Base-by-base conservation (phyloP, 2,888 invertebrate species). In the Schizotus pectinicornis region DNA sequence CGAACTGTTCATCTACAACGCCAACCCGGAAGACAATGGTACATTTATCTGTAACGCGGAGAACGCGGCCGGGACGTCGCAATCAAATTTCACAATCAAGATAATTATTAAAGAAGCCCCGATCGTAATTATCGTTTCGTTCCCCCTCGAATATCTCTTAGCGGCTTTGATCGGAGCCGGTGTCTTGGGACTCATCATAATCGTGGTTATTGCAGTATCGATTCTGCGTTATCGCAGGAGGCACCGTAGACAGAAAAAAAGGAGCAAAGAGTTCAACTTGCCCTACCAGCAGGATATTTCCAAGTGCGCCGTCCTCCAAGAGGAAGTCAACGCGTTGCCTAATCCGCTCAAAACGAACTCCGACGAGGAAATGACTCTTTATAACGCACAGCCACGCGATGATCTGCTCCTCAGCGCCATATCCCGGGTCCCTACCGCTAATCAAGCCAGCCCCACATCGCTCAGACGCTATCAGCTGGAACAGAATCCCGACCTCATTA, bases 1-100 rank as follows among this genome's bases (percentile, higher is more conserved):
- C 72, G 91, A 92, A 78, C 83, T 93, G 55, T 88, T 89, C 72
- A 89, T 93, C 69, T 88, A 88, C 72, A 90, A 91, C 75, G 87
- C 90, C 13, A 88, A 87, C 32, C 84, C 84, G 35, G 90, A 90
- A 63, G 92, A 94, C 74, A 93, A 94, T 72, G 94, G 94, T 3
- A 91, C 90, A 6, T 94, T 92, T 75, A 86, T 90, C 2, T 95
- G 95, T 77, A 84, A 90, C 8, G 94, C 94, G 0, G 90, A 91
- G 73, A 94, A 94, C 75, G 86, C 88, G 7, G 94, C 93, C 0
- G 94, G 94, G 7, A 85, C 83, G 61, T 84, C 88, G 0, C 87
- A 86, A 67, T 88, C 91, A 50, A 95, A 95, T 77, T 91, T 92
- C 70, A 93, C 94, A 1, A 84, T 95, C 63, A 84, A 87, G 64